Conservation (phyloP, 2,888 invertebrate species). For the Cephalotes varians region DNA sequence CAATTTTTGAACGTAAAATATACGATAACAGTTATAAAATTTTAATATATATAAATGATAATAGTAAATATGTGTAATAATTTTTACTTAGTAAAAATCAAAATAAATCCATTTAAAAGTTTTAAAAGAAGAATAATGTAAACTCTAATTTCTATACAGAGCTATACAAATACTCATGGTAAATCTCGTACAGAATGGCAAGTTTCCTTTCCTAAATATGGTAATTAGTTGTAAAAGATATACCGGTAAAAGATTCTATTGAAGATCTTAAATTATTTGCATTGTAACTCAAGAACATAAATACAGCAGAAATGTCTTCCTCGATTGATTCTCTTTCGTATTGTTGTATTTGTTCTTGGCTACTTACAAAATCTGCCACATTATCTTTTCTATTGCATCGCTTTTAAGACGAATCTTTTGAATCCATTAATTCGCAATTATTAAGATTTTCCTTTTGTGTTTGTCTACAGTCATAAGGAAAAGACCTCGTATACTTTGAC, state of each 20-base stretch:
- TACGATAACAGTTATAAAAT: not conserved
- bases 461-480: not conserved
- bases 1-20: not conserved
- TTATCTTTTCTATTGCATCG: not conserved
- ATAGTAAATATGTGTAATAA: not conserved
- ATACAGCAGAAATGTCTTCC: slow-evolving; percentile 7
- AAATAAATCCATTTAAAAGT: not conserved
- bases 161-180: not conserved
- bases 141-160: slow-evolving; percentile 18
- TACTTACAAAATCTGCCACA: not conserved
- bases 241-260: slow-evolving; percentile 20
- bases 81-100: slow-evolving; percentile 1
- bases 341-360: not conserved
- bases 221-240: slow-evolving; percentile 39
- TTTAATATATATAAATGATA: not conserved
- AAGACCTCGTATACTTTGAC: not conserved
- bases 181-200: slow-evolving; percentile 13
- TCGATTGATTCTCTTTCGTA: slow-evolving; percentile 21
- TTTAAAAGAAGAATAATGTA: slow-evolving; percentile 17
- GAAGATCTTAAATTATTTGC: slow-evolving; percentile 29
- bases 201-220: slow-evolving; percentile 39
- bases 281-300: slow-evolving; percentile 36
- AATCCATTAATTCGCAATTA: slow-evolving; percentile 1
- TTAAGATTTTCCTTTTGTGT: not conserved
- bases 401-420: not conserved